Evolutionary conservation across 2,797 vertebrate species (phyloP).

Genomic region (Oryzias dopingdopingensis): DNA sequence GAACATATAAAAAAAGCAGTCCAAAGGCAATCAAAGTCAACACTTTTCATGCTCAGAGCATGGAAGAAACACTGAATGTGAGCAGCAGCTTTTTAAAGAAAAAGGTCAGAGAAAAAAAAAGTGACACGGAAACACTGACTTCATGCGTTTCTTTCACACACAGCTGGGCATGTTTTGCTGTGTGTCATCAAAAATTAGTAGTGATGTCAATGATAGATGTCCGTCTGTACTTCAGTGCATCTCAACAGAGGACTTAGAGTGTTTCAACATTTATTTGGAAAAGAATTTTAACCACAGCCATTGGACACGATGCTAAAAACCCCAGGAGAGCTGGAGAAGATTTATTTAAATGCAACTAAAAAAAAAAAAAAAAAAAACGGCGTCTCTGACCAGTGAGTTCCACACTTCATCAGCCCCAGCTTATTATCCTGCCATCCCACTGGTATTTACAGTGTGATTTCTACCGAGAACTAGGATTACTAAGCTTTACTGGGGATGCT

Average conservation of each 20-base stretch:
- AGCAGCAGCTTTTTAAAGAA: constrained; percentile 46
- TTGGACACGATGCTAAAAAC: constrained; percentile 40
- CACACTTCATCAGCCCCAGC: constrained; percentile 28
- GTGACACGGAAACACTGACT: constrained; percentile 59
- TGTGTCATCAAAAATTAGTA: constrained; percentile 64
- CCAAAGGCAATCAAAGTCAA: constrained; percentile 35
- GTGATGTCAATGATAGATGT: constrained; percentile 70
- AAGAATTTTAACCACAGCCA: constrained; percentile 47
- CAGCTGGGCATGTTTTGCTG: constrained; percentile 68
- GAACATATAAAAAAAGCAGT: constrained; percentile 56
- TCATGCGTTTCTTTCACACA: constrained; percentile 60
- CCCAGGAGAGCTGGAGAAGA: constrained; percentile 19
- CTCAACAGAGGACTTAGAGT: constrained; percentile 31
- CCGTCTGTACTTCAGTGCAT: constrained; percentile 37
- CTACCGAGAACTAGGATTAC: constrained; percentile 41
- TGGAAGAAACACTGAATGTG: constrained; percentile 53
- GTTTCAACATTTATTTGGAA: constrained; percentile 45
- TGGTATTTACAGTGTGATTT: constrained; percentile 49
- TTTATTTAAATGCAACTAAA: constrained; percentile 20
- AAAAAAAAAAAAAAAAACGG: constrained; percentile 5
- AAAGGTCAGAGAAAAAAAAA: constrained; percentile 33
- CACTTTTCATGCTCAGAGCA: constrained; percentile 39
- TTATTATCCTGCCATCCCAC: constrained; percentile 53
- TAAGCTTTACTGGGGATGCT: constrained; percentile 32
- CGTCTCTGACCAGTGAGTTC: constrained; percentile 20